Evolutionary conservation across 1,140 invertebrate genomes (phyloP).

Genomic region (Penaeus vannamei): DNA sequence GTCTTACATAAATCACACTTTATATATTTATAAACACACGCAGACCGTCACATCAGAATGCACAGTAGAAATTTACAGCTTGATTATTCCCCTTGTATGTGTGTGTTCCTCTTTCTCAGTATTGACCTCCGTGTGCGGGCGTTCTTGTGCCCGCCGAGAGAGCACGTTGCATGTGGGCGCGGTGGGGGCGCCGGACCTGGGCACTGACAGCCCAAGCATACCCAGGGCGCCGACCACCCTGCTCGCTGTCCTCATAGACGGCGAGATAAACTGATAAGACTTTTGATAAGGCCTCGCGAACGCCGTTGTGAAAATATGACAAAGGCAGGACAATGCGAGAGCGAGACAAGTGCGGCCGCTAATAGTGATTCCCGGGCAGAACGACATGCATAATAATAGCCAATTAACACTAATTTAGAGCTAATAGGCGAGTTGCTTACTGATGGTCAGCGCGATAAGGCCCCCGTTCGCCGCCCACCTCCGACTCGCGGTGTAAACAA

Average conservation of each 20-base stretch:
- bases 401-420: constrained; percentile 57
- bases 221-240: constrained; percentile 7
- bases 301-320: not conserved
- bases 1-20: not conserved
- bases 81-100: no score
- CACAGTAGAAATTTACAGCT: no score
- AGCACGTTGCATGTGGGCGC: no score
- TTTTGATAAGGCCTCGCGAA: not conserved
- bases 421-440: constrained; percentile 46
- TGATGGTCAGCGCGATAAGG: constrained; percentile 9
- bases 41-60: no score
- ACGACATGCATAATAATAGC: constrained; percentile 43
- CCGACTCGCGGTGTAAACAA: no score
- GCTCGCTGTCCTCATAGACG: not conserved
- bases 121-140: no score
- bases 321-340: constrained; percentile 14
- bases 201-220: not conserved
- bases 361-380: not conserved
- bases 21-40: no score
- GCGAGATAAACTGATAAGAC: constrained; percentile 21
- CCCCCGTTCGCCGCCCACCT: not conserved
- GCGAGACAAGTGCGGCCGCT: constrained; percentile 5
- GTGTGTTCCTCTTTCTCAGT: no score
- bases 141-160: not conserved
- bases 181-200: no score